These are phyloP conservation scores for Platerodrilus igneus DNA, from an alignment of 2,888 invertebrate genomes.

Conservation along the genomic window DNA sequence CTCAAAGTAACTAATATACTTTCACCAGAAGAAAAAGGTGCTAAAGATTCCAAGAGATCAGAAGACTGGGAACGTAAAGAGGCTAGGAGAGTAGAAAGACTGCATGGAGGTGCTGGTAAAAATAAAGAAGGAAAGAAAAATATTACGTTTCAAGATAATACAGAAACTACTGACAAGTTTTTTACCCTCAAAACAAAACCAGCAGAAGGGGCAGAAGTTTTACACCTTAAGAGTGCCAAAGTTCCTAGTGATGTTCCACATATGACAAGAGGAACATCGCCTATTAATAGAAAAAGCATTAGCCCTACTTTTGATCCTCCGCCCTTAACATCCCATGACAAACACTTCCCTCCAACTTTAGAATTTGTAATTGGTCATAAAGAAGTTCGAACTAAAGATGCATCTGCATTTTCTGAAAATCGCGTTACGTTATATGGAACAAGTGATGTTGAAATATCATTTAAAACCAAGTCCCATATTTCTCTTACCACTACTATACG, in stretches of 20 bases:
- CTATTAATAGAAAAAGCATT: slow-evolving; percentile 42
- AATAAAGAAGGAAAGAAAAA: slow-evolving; percentile 35
- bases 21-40: slow-evolving; percentile 48
- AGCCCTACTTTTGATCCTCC: slow-evolving; percentile 35
- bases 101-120: slow-evolving; percentile 47
- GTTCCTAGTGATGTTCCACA: slow-evolving; percentile 19
- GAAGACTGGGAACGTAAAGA: slow-evolving; percentile 48
- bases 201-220: slow-evolving; percentile 21
- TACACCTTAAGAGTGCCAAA: slow-evolving; percentile 12
- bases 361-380: slow-evolving; percentile 53
- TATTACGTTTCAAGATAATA: slow-evolving; percentile 27
- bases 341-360: slow-evolving; percentile 40
- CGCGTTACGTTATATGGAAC: slow-evolving; percentile 51
- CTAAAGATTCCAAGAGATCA: slow-evolving; percentile 46
- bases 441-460: slow-evolving; percentile 54
- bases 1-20: slow-evolving; percentile 35
- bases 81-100: slow-evolving; percentile 43
- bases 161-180: slow-evolving; percentile 13
- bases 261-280: slow-evolving; percentile 46
- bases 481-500: slow-evolving; percentile 49
- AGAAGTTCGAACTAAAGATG: slow-evolving; percentile 52
- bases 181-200: slow-evolving; percentile 22
- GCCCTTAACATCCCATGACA: slow-evolving; percentile 25
- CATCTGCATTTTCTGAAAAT: slow-evolving; percentile 52
- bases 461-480: slow-evolving; percentile 53